A percentile compares a stretch with the other conserved stretches of the same genome.
Conservation (phyloP, 2,888 invertebrate genomes). For the Cheilosia vulpina region DNA sequence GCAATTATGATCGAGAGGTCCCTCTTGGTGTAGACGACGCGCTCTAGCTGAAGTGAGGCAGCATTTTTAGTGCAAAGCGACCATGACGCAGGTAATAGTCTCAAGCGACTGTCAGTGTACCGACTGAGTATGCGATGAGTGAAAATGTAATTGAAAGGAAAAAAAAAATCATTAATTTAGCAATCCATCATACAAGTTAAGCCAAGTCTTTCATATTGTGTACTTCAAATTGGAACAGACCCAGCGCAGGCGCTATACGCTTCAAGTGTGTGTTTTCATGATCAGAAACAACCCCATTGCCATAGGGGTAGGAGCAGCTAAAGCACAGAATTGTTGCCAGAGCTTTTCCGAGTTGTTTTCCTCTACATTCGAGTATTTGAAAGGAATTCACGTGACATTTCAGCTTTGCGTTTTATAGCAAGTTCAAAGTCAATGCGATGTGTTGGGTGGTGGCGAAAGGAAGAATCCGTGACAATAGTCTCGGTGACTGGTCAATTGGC, state of each 20-base stretch:
- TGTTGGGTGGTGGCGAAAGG: constrained; percentile 5
- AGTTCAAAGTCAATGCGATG: constrained; percentile 66
- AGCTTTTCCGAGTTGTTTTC: constrained; percentile 23
- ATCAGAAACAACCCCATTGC: constrained; percentile 46
- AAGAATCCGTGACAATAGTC: constrained; percentile 53
- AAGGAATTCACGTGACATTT: constrained; percentile 72
- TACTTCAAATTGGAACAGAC: constrained; percentile 53
- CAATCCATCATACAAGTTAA: constrained; percentile 73
- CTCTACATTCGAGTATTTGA: not conserved
- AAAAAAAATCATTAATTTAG: constrained; percentile 58
- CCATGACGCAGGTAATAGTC: constrained; percentile 72
- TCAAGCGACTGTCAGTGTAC: constrained; percentile 45
- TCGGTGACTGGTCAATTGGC: constrained; percentile 50
- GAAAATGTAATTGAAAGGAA: constrained; percentile 38
- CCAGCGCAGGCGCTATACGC: constrained; percentile 63
- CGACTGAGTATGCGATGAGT: constrained; percentile 42
- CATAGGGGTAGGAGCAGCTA: constrained; percentile 6
- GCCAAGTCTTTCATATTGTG: constrained; percentile 64
- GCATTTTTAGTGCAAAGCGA: constrained; percentile 26
- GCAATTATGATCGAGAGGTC: constrained; percentile 69
- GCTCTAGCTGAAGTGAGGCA: constrained; percentile 48
- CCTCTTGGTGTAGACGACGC: constrained; percentile 49
- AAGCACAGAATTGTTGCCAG: constrained; percentile 30
- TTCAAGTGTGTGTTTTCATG: constrained; percentile 38
- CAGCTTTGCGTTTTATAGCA: constrained; percentile 44